phyloP scores from a whole-genome alignment of 2,113 vertebrate genomes.

The Vanacampus margaritifer region DNA sequence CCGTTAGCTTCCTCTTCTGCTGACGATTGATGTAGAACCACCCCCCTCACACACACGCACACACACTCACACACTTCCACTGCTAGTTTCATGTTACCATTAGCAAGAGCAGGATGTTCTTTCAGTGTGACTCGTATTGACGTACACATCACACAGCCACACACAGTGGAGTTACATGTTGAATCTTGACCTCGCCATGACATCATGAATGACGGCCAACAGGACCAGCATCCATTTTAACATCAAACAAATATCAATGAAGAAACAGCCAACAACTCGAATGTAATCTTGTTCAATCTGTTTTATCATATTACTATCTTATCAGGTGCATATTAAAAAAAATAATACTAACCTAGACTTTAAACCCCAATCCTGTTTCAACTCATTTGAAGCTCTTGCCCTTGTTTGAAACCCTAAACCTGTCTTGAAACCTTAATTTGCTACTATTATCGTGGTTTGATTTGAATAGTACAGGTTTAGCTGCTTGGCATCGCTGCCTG shows the following conservation, averaged over 20 bases:
- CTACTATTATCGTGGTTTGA: too few relatives aligned
- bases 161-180: background rate
- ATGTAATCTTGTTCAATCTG: background rate
- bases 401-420: too few relatives aligned
- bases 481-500: too few relatives aligned
- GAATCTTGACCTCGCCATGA: background rate
- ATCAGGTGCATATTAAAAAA: too few relatives aligned
- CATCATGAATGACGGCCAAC: background rate
- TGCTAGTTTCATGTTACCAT: background rate
- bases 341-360: too few relatives aligned
- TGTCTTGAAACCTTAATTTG: too few relatives aligned
- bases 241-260: background rate
- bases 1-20: constrained; percentile 10
- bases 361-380: too few relatives aligned
- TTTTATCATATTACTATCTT: too few relatives aligned
- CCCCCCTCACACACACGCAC: constrained; percentile 14
- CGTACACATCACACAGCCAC: background rate
- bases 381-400: too few relatives aligned
- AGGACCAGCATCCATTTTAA: background rate
- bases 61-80: constrained; percentile 5
- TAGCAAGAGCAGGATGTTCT: background rate
- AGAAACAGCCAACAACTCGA: background rate
- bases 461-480: too few relatives aligned
- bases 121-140: background rate
- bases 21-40: constrained; percentile 45